Percentiles rank a stretch among this genome's conserved stretches.
Evolutionary conservation across 2,113 vertebrate genomes (phyloP).

Genomic region (Glareola pratincola): DNA sequence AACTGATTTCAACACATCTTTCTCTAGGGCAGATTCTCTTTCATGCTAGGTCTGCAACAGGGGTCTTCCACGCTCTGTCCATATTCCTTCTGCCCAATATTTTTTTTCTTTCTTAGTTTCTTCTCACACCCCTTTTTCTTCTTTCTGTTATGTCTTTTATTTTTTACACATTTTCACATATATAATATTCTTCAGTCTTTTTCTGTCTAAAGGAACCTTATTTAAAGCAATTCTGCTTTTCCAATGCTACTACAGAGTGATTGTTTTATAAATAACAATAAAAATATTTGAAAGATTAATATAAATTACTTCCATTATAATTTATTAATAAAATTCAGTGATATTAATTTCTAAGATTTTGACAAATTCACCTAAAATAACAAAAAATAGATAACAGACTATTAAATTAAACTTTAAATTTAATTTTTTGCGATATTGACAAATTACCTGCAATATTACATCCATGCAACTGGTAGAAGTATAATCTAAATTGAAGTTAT

Average conservation of each 20-base stretch:
- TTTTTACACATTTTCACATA: neutral
- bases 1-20: neutral
- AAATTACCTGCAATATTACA: neutral
- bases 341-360: neutral
- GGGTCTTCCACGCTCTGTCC: neutral
- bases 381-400: neutral
- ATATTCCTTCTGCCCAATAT: neutral
- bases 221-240: neutral
- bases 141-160: neutral
- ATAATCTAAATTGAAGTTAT: neutral
- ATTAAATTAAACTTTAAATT: neutral
- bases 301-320: neutral
- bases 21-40: neutral
- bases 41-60: neutral
- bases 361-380: neutral
- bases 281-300: neutral
- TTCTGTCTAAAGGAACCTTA: neutral
- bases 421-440: neutral
- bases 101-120: neutral
- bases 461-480: rapidly evolving
- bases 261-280: neutral
- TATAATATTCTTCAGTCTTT: neutral
- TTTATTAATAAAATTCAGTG: neutral
- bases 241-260: neutral
- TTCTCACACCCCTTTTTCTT: neutral